Evolutionary conservation across 2,113 vertebrate species (phyloP).

Genomic region (Chaenocephalus aceratus): DNA sequence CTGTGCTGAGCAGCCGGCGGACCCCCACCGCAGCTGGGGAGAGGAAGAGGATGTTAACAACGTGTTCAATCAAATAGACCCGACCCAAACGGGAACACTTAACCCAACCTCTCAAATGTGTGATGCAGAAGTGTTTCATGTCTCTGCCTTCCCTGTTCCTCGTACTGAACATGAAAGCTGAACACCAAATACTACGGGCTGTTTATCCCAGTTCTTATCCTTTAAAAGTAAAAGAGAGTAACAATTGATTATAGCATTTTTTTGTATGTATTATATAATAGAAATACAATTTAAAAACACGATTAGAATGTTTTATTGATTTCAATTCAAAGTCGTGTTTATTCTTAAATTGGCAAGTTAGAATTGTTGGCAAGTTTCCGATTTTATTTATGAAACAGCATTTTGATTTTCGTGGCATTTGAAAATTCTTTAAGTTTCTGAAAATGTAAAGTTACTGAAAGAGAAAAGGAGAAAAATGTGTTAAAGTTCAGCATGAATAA

Average conservation of each 20-base stretch:
- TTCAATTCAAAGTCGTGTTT: too few relatives aligned
- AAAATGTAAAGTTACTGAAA: too few relatives aligned
- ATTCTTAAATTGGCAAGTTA: too few relatives aligned
- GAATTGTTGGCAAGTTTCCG: too few relatives aligned
- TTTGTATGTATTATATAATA: too few relatives aligned
- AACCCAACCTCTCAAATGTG: neutral
- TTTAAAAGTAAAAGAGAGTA: neutral
- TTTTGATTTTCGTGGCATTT: too few relatives aligned
- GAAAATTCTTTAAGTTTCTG: too few relatives aligned
- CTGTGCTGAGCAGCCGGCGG: constrained; percentile 54
- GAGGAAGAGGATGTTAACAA: neutral
- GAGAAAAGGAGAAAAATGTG: too few relatives aligned
- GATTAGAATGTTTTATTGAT: neutral
- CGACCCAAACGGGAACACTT: too few relatives aligned
- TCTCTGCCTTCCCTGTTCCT: neutral
- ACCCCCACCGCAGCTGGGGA: constrained; percentile 50
- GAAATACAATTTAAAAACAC: neutral
- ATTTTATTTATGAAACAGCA: too few relatives aligned
- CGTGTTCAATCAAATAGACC: neutral
- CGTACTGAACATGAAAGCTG: neutral
- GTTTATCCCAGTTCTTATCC: neutral
- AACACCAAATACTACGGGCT: neutral
- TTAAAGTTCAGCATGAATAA: too few relatives aligned
- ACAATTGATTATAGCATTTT: neutral
- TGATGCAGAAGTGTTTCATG: neutral